Percentiles rank a stretch among this genome's conserved stretches.
These are phyloP conservation scores for Saiga tatarica DNA, from an alignment of 2,113 vertebrate species.

Conservation along the genomic window DNA sequence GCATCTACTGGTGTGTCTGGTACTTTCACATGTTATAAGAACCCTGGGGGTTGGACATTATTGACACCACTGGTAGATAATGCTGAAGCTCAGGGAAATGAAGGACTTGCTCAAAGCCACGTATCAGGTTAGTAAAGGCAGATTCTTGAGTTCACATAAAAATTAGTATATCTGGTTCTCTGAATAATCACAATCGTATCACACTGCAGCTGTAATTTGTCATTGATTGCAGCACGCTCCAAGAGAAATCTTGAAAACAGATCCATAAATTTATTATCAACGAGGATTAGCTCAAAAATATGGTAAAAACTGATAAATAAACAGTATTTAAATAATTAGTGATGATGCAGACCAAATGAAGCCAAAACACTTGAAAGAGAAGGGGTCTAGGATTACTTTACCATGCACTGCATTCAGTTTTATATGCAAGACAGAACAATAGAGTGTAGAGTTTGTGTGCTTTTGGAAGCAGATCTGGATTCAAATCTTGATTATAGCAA, in stretches of 20 bases:
- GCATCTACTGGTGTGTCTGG: background rate
- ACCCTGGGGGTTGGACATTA: background rate
- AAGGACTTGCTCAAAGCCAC: background rate
- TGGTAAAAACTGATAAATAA: background rate
- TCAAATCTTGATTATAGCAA: background rate
- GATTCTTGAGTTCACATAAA: background rate
- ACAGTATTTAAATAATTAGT: conserved; percentile 1
- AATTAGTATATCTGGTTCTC: background rate
- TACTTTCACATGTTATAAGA: background rate
- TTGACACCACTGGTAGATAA: background rate
- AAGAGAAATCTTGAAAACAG: conserved; percentile 9
- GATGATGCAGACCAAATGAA: background rate
- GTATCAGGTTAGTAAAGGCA: background rate
- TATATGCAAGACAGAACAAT: background rate
- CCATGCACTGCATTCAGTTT: background rate
- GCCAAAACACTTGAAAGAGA: background rate
- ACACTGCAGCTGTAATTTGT: background rate
- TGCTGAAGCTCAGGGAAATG: background rate
- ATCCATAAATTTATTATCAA: background rate
- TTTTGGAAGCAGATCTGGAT: conserved; percentile 1
- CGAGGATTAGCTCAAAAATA: background rate
- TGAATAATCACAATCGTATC: background rate
- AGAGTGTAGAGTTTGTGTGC: background rate
- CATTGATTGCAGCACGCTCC: background rate
- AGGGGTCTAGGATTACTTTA: background rate